Percentiles rank a stretch among this genome's conserved stretches.
These are phyloP conservation scores for Amphiprion clarkii DNA, from an alignment of 2,797 vertebrate genomes.

Conservation along the genomic window DNA sequence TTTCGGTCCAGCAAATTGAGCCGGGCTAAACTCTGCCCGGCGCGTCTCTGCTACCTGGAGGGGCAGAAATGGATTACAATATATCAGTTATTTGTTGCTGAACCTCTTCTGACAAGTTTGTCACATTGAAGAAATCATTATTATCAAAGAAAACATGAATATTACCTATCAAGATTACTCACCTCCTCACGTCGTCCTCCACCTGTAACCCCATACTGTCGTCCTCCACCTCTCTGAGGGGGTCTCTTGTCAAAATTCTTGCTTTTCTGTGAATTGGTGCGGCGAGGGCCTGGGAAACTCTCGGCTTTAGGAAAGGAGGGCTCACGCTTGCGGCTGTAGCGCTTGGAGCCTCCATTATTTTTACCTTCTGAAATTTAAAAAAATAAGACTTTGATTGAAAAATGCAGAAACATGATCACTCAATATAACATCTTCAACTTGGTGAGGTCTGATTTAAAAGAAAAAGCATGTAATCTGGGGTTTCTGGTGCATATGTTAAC, in stretches of 20 bases:
- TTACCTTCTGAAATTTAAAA: slow-evolving; percentile 88
- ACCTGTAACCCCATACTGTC: slow-evolving; percentile 91
- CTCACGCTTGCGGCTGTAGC: slow-evolving; percentile 95
- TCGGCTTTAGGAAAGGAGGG: slow-evolving; percentile 93
- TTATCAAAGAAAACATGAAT: background rate
- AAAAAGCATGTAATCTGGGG: background rate
- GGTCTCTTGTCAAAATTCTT: slow-evolving; percentile 99
- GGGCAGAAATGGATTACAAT: background rate
- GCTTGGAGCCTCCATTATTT: slow-evolving; percentile 93
- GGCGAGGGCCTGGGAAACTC: slow-evolving; percentile 91
- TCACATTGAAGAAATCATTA: background rate
- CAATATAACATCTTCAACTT: too few relatives aligned
- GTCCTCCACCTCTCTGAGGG: slow-evolving; percentile 91
- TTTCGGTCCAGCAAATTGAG: slow-evolving; percentile 97
- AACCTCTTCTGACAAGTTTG: background rate
- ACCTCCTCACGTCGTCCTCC: slow-evolving; percentile 99
- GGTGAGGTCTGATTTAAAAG: too few relatives aligned
- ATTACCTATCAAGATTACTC: slow-evolving; percentile 43
- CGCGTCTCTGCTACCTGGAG: slow-evolving; percentile 96
- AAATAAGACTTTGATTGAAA: background rate
- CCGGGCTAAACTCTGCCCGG: slow-evolving; percentile 99
- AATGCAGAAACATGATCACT: background rate
- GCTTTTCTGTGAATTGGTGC: slow-evolving; percentile 99
- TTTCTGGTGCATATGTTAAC: background rate
- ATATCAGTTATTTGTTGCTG: background rate